phyloP scores from a whole-genome alignment of 2,888 invertebrate species.

The Theretra japonica region DNA sequence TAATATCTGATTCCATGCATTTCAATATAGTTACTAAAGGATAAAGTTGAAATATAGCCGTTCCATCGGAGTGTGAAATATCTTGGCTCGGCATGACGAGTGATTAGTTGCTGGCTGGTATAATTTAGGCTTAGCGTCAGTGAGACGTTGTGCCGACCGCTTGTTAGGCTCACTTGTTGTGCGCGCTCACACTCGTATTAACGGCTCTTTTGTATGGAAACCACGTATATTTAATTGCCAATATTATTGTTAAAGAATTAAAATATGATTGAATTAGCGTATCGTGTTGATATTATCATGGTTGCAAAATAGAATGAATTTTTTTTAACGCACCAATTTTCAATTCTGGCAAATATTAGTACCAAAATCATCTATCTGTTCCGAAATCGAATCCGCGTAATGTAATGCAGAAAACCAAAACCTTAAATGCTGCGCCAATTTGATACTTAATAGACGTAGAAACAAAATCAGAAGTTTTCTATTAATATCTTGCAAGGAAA shows the following conservation, averaged over 20 bases:
- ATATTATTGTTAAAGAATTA: background rate
- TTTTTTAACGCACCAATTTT: too few relatives aligned
- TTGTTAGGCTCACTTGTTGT: slow-evolving; percentile 82
- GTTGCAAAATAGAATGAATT: too few relatives aligned
- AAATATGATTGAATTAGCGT: background rate
- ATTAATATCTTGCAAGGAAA: too few relatives aligned
- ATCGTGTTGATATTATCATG: too few relatives aligned
- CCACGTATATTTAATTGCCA: background rate
- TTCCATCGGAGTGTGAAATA: slow-evolving; percentile 52
- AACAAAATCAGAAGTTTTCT: too few relatives aligned
- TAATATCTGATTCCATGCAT: background rate
- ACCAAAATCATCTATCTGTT: too few relatives aligned
- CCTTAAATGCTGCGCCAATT: too few relatives aligned
- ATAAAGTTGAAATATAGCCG: slow-evolving; percentile 34
- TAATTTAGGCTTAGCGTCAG: slow-evolving; percentile 78
- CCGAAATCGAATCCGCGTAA: too few relatives aligned
- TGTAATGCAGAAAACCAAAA: too few relatives aligned
- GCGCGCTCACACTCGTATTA: slow-evolving; percentile 69
- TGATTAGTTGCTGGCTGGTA: slow-evolving; percentile 73
- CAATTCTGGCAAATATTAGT: too few relatives aligned
- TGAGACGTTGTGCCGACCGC: slow-evolving; percentile 67
- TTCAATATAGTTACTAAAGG: slow-evolving; percentile 19
- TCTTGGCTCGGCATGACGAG: slow-evolving; percentile 51
- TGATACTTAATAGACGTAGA: too few relatives aligned
- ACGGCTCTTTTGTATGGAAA: slow-evolving; percentile 50